phyloP scores from a whole-genome alignment of 2,797 vertebrate species.

The Fratercula arctica region DNA sequence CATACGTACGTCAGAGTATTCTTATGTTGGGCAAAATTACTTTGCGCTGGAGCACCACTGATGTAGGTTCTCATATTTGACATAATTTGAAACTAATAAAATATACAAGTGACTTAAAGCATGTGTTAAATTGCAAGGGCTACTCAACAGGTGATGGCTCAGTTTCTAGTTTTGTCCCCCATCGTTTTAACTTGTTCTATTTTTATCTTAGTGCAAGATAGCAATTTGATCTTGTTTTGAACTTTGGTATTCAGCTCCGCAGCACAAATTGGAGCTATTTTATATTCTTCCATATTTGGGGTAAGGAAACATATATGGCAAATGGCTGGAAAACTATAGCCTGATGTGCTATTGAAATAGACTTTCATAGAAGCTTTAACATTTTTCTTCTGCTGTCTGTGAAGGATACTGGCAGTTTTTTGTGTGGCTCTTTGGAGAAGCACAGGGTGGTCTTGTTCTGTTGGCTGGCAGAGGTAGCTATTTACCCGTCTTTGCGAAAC shows the following conservation, averaged over 20 bases:
- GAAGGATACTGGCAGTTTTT: background rate
- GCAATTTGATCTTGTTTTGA: constrained; percentile 40
- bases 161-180: constrained; percentile 28
- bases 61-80: background rate
- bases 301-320: background rate
- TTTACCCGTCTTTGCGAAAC: background rate
- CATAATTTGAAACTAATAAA: background rate
- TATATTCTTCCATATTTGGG: background rate
- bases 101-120: background rate
- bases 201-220: constrained; percentile 6
- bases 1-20: background rate
- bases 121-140: background rate
- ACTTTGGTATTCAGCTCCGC: constrained; percentile 19
- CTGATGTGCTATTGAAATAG: background rate
- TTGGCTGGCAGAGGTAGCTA: background rate
- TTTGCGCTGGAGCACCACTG: background rate
- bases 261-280: background rate
- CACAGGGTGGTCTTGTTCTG: background rate
- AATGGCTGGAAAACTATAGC: background rate
- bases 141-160: constrained; percentile 13
- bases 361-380: background rate
- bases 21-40: background rate
- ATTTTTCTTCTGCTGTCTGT: background rate
- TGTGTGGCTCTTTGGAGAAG: background rate
- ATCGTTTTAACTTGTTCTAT: constrained; percentile 27